phyloP scores from a whole-genome alignment of 2,113 vertebrate genomes.

The Tylochromis polylepis region DNA sequence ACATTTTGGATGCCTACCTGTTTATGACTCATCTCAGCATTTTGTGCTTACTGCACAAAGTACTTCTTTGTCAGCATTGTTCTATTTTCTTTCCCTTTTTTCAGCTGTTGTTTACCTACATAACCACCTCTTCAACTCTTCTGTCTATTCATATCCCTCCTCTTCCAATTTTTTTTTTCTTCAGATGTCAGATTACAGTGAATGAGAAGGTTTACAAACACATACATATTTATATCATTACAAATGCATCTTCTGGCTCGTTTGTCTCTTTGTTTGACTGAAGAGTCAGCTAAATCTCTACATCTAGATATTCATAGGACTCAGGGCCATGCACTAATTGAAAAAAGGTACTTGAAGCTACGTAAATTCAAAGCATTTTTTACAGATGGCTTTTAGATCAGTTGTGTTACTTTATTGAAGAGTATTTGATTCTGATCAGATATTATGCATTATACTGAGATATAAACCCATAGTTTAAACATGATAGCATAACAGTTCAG shows the following conservation, averaged over 20 bases:
- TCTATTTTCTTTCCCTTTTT: neutral
- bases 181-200: neutral
- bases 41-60: neutral
- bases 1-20: neutral
- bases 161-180: neutral
- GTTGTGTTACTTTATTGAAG: neutral
- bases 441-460: neutral
- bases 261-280: conserved; percentile 1
- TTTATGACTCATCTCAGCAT: conserved; percentile 5
- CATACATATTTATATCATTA: neutral
- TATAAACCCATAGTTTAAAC: neutral
- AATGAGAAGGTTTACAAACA: neutral
- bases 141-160: neutral
- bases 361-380: neutral
- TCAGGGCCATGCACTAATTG: no score
- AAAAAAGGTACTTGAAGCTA: neutral
- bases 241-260: neutral
- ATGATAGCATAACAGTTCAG: neutral
- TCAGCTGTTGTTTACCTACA: neutral
- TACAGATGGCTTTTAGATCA: neutral
- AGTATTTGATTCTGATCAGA: neutral
- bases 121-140: neutral
- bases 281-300: conserved; percentile 8
- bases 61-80: conserved; percentile 27
- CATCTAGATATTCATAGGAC: no score